Conservation (phyloP, 2,888 invertebrate genomes). For the Xylota segnis region DNA sequence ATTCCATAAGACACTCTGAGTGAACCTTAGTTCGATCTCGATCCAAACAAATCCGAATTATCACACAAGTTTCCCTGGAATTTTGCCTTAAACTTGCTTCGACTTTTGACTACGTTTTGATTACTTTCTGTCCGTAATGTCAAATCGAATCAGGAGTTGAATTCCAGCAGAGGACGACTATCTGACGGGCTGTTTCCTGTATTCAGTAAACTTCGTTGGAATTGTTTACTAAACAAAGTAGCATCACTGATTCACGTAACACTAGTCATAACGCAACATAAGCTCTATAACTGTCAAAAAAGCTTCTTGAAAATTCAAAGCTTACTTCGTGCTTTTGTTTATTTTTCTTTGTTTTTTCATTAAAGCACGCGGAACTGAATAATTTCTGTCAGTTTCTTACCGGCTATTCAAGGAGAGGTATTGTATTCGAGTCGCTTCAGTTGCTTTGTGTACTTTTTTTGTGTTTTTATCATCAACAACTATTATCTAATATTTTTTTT, state of each 20-base stretch:
- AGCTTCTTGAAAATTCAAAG: slow-evolving; percentile 9
- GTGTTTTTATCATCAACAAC: slow-evolving; percentile 6
- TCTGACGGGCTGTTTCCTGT: too few relatives aligned
- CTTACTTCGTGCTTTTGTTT: not conserved
- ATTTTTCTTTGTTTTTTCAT: slow-evolving; percentile 24
- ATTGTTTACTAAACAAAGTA: not conserved
- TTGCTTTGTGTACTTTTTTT: not conserved
- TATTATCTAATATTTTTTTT: slow-evolving; percentile 44
- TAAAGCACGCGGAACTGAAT: slow-evolving; percentile 27
- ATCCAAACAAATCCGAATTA: too few relatives aligned
- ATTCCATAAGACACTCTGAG: too few relatives aligned
- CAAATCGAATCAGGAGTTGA: too few relatives aligned
- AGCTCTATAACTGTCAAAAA: not conserved
- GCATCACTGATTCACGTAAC: slow-evolving; percentile 67
- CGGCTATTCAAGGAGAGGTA: not conserved
- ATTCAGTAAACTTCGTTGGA: too few relatives aligned
- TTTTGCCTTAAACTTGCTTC: too few relatives aligned
- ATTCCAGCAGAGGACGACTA: too few relatives aligned
- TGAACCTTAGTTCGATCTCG: too few relatives aligned
- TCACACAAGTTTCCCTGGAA: too few relatives aligned
- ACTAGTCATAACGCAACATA: not conserved
- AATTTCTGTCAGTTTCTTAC: slow-evolving; percentile 52
- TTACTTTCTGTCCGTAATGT: too few relatives aligned
- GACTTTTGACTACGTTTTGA: too few relatives aligned
- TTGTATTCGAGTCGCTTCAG: not conserved